Percentiles rank a stretch among this genome's conserved stretches.
Evolutionary conservation across 2,888 invertebrate species (phyloP).

Genomic region (Proisotoma minuta): DNA sequence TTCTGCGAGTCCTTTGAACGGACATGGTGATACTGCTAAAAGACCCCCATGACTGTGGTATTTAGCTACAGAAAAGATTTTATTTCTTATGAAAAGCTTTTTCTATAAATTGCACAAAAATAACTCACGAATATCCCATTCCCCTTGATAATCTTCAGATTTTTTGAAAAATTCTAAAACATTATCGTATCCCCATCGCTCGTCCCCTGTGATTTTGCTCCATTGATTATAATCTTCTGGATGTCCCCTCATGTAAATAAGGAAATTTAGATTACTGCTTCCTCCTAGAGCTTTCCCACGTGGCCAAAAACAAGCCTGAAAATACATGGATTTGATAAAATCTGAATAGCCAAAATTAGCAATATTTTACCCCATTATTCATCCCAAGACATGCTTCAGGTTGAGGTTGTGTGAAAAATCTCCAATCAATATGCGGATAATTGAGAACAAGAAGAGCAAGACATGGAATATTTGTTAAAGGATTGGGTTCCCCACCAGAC

Average conservation of each 20-base stretch:
- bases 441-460: conserved; percentile 41
- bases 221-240: conserved; percentile 40
- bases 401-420: conserved; percentile 44
- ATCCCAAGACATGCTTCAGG: conserved; percentile 39
- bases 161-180: conserved; percentile 39
- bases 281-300: conserved; percentile 65
- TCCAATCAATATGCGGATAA: conserved; percentile 42
- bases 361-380: conserved; percentile 35
- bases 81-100: neutral
- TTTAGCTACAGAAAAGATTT: conserved; percentile 23
- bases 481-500: conserved; percentile 41
- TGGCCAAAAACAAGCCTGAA: conserved; percentile 14
- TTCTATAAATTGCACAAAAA: neutral
- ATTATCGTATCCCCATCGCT: conserved; percentile 32
- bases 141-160: conserved; percentile 40
- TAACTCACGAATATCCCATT: conserved; percentile 37
- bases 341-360: neutral
- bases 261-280: conserved; percentile 34
- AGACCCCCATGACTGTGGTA: conserved; percentile 42
- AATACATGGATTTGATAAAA: neutral
- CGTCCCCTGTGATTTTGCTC: conserved; percentile 36
- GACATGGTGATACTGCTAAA: conserved; percentile 35
- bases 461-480: conserved; percentile 36
- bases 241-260: conserved; percentile 42
- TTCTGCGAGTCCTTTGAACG: conserved; percentile 37